A percentile compares a stretch with the other conserved stretches of the same genome.
Conservation (phyloP, 2,888 invertebrate genomes). For the Anoplius nigerrimus region DNA sequence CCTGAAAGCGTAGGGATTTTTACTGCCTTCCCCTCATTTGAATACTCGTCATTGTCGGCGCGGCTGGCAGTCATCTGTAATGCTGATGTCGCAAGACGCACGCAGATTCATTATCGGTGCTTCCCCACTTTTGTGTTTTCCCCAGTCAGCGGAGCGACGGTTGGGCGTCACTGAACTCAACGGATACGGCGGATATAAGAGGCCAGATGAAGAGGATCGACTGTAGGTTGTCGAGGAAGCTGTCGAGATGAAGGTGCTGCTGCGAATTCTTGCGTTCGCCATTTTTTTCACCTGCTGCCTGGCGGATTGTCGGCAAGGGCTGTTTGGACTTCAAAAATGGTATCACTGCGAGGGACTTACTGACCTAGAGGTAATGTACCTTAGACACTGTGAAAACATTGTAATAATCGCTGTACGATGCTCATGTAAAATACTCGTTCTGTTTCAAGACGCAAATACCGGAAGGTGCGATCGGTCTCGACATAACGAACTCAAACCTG, state of each 20-base stretch:
- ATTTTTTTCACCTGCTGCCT: constrained; percentile 20
- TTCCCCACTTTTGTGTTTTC: no score
- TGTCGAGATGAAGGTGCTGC: constrained; percentile 11
- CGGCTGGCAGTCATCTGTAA: no score
- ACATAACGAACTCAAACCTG: constrained; percentile 32
- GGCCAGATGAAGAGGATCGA: constrained; percentile 17
- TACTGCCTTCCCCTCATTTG: no score
- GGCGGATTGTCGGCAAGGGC: constrained; percentile 23
- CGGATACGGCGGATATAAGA: constrained; percentile 1
- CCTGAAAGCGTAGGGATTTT: no score
- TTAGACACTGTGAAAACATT: no score
- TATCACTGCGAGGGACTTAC: constrained; percentile 34
- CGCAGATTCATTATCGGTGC: no score
- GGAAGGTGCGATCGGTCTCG: constrained; percentile 7
- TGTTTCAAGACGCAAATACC: constrained; percentile 27
- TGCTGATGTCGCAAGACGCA: no score
- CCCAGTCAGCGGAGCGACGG: no score
- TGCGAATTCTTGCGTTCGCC: background rate
- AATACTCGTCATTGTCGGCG: no score
- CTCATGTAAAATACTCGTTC: background rate
- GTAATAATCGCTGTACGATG: background rate
- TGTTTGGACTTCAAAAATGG: constrained; percentile 19
- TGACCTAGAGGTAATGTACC: constrained; percentile 22
- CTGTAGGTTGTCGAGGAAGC: background rate
- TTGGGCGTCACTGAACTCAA: no score